Percentiles rank a stretch among this genome's conserved stretches.
Conservation (phyloP, 1,140 invertebrate species). For the Ericerus pela region DNA sequence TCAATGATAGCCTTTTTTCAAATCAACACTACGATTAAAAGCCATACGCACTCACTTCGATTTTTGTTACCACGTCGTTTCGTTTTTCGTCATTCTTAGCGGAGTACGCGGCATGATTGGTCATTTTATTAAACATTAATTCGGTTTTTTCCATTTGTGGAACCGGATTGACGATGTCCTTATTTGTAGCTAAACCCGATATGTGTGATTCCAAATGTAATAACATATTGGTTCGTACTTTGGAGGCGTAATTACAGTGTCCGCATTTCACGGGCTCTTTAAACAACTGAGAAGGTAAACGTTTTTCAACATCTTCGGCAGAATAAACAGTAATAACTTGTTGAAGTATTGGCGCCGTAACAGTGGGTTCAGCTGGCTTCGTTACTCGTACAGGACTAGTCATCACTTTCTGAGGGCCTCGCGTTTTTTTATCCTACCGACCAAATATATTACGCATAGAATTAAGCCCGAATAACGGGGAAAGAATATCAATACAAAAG, state of each 20-base stretch:
- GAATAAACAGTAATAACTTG: not conserved
- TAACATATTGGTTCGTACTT: conserved; percentile 52
- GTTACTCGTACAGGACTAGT: too few species aligned
- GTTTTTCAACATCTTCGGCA: not conserved
- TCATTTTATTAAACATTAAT: conserved; percentile 70
- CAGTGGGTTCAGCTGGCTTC: not conserved
- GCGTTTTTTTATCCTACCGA: too few species aligned
- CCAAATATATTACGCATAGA: not conserved
- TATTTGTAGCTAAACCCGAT: conserved; percentile 40
- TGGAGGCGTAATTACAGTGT: conserved; percentile 17
- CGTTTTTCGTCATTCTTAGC: not conserved
- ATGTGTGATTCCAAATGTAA: conserved; percentile 52
- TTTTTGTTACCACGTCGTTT: not conserved
- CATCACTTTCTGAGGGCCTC: too few species aligned
- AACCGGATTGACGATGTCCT: conserved; percentile 51
- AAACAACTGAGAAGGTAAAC: conserved; percentile 14
- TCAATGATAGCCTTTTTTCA: not conserved
- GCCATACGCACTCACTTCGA: conserved; percentile 2
- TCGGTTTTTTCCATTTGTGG: conserved; percentile 60
- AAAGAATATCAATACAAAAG: not conserved
- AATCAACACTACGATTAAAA: not conserved
- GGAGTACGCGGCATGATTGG: conserved; percentile 46
- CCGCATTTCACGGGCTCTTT: conserved; percentile 9
- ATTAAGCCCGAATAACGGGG: not conserved
- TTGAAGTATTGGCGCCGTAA: not conserved